Evolutionary conservation across 2,113 vertebrate species (phyloP).

Genomic region (Gambusia affinis): DNA sequence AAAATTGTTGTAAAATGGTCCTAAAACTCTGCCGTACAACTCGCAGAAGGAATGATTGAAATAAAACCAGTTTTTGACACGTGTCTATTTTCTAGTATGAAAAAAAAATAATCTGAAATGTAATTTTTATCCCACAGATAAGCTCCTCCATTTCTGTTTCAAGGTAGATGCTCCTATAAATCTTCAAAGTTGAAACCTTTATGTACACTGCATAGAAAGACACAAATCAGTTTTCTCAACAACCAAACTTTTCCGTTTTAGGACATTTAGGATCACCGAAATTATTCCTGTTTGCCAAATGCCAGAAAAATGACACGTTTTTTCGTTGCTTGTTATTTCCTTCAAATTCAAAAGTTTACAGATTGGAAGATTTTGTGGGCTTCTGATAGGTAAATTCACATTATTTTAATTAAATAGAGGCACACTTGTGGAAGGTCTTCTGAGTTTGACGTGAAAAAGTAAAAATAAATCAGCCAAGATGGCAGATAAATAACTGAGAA

Average conservation of each 20-base stretch:
- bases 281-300: not conserved
- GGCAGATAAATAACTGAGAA: not conserved
- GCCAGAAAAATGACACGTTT: not conserved
- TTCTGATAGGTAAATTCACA: not conserved
- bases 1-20: too few relatives aligned
- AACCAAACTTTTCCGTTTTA: not conserved
- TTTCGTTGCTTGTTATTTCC: too few relatives aligned
- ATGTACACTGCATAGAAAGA: not conserved
- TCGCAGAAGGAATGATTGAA: too few relatives aligned
- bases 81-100: too few relatives aligned
- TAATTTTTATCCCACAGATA: not conserved
- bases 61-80: too few relatives aligned
- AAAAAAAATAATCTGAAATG: too few relatives aligned
- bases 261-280: not conserved
- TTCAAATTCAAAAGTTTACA: too few relatives aligned
- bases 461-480: not conserved
- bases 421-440: not conserved
- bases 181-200: not conserved
- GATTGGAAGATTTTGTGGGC: not conserved
- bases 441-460: not conserved
- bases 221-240: too few relatives aligned
- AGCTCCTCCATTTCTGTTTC: conserved; percentile 24
- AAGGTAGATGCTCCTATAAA: not conserved
- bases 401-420: not conserved
- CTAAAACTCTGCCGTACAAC: too few relatives aligned